Base-by-base conservation (phyloP, 2,113 vertebrate genomes). In the Dicerorhinus sumatrensis region DNA sequence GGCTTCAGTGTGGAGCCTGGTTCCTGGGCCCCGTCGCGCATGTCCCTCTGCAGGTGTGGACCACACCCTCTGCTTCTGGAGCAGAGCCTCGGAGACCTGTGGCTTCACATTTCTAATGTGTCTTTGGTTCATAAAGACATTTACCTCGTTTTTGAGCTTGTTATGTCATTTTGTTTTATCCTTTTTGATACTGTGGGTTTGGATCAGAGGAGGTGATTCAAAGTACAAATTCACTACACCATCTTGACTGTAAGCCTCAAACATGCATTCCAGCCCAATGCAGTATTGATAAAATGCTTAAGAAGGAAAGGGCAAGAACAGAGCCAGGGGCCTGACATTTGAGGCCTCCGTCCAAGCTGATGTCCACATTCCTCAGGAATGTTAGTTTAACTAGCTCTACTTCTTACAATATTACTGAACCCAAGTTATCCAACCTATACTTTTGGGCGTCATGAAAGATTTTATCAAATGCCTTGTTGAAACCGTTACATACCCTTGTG, bases 11-110 rank as follows among this genome's bases (percentile, higher is more conserved):
- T 5, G 27, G 11, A 46, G 27, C 69, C 56, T 56, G 51, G 51
- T 2, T 20, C 58, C 48, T 0, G 14, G 2, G 27, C 13, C 39
- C 46, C 25, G 1, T 23, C 51, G 5, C n/a, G 6, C 0, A 0
- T 39, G 58, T 5, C 65, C 62, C 77, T 82, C 31, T 1, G 0
- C 56, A 17, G 51, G 69, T 0, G 3, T n/a, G 2, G 12, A 13
- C 56, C 42, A 12, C 33, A 5, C 31, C 17, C 18, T 83, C 9
- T 56, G 60, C 7, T 36, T 48, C 8, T 12, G 48, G 48, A 81
- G 46, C 54, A 2, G 42, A 31, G 46, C 77, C 39, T 29, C 0
- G 9, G 9, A 5, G 17, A n/a, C 83, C 29, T 1, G 12, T 2
- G 7, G 6, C 36, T 84, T 39, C 1, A 17, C 20, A 6, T 14